Base-by-base conservation (phyloP, 1,140 invertebrate species). In the Dendrolimus kikuchii region DNA sequence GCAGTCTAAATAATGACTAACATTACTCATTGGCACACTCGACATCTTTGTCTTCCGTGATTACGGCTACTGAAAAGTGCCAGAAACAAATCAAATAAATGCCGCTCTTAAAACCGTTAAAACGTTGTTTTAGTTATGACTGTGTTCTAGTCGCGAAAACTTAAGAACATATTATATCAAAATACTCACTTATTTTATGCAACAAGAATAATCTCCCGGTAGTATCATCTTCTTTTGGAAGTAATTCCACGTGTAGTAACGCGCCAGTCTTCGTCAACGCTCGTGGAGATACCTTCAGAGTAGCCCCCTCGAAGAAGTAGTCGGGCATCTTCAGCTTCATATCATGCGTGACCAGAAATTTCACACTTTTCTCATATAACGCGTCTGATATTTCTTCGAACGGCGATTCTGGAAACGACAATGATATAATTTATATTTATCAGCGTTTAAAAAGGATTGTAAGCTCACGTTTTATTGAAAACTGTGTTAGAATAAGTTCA, bases 321-420 rank as follows among this genome's bases (percentile, higher is more conserved):
- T 93, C 89, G 0, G 94, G 94, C 23, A 95, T 64, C 10, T 90
- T 85, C 4, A 95, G 55, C 63, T 92, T 90, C 60, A 95, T 88
- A 68, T 95, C 92, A 57, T 94, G 91, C 0, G 92, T 94, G 74
- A 93, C 92, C 4, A 94, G 78, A 68, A 95, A 95, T 59, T 92
- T 91, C 0, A 93, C 81, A 0, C 90, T 89, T 72, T 92, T 92
- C 38, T 90, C 89, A 60, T 92, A 90, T 3, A 95, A 70, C 0
- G 92, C 90, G 56, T 90, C 89, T 4, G 92, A 92, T 4, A 95
- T 89, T 85, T 94, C 92, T 85, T 94, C 92, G 41, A 94, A 83
- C 7, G 91, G 92, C 40, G 87, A 89, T 61, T 84, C 82, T 86
- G 84, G 7, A 73, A 85, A 52, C 42, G 8, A 41, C 49, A 57